Conservation (phyloP, 2,797 vertebrate genomes). For the Alectoris magna region DNA sequence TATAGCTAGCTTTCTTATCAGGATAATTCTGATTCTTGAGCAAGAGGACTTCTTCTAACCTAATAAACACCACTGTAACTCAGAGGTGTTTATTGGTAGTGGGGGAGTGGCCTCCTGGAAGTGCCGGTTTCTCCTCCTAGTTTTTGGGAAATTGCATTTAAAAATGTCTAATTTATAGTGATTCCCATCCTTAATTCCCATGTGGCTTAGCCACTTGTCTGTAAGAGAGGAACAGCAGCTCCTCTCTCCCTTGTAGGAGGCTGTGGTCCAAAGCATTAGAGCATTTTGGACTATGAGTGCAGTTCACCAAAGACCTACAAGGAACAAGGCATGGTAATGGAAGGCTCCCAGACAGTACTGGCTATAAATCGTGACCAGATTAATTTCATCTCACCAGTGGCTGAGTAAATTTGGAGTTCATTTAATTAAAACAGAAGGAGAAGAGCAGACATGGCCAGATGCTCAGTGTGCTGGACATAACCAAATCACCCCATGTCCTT, state of each 20-base stretch:
- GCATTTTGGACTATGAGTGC: fast-evolving
- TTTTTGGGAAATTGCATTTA: neutral
- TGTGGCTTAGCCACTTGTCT: neutral
- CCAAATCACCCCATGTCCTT: neutral
- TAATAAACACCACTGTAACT: neutral
- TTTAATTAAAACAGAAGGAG: neutral
- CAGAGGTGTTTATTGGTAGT: neutral
- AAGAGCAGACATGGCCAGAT: neutral
- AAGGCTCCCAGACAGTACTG: neutral
- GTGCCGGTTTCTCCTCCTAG: neutral
- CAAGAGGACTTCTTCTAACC: neutral
- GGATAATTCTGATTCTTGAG: neutral
- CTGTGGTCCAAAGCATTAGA: neutral
- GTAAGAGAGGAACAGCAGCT: neutral
- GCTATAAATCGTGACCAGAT: neutral
- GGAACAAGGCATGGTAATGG: neutral
- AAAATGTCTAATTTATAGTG: fast-evolving
- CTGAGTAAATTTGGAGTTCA: neutral
- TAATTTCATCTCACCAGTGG: neutral
- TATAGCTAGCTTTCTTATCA: neutral
- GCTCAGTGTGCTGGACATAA: neutral
- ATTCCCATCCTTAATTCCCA: neutral
- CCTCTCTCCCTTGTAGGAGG: neutral
- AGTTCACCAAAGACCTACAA: neutral
- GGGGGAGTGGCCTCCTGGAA: neutral